Base-by-base conservation (phyloP, 2,888 invertebrate genomes). In the Apocheima hispidaria region DNA sequence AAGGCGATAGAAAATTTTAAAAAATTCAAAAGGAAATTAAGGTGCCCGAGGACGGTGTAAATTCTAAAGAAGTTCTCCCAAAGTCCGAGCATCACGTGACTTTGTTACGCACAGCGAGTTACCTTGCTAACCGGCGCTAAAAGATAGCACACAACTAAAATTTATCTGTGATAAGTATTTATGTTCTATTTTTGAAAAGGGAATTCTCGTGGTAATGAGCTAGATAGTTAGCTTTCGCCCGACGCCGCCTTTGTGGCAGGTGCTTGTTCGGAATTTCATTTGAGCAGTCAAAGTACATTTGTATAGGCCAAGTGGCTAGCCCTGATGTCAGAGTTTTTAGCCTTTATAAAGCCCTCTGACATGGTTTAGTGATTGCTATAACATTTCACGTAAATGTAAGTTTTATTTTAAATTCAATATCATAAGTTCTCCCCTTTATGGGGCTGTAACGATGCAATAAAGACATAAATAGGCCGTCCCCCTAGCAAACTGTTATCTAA, bases 11-110 rank as follows among this genome's bases (percentile, higher is more conserved):
- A 84, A 86, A 86, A 83, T 88, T 90, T 85, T 85, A 87, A 87
- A 82, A 88, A 85, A 85, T 88, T 85, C 74, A 76, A 85, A 87
- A 85, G 85, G 86, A 90, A 89, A 88, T 90, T 88, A 88, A 87
- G 84, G 78, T 77, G 76, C 73, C 74, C 68, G 69, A 72, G 75
- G 75, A 78, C 76, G 78, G 69, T 66, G 73, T 74, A 70, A 70
- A 73, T 75, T 80, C 74, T 78, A 74, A 82, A 82, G 85, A 84
- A 78, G 74, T 74, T 70, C 70, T 56, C 68, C 72, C 70, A 69
- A 81, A 86, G 81, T 79, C 78, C 79, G 75, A 82, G 86, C 86
- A 84, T 77, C 81, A 67, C 69, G 74, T 83, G 89, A 91, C 87
- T 90, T 89, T 85, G 88, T 87, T 86, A 87, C 82, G 80, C 77